phyloP scores from a whole-genome alignment of 2,888 invertebrate genomes.

The Steinernema hermaphroditum region DNA sequence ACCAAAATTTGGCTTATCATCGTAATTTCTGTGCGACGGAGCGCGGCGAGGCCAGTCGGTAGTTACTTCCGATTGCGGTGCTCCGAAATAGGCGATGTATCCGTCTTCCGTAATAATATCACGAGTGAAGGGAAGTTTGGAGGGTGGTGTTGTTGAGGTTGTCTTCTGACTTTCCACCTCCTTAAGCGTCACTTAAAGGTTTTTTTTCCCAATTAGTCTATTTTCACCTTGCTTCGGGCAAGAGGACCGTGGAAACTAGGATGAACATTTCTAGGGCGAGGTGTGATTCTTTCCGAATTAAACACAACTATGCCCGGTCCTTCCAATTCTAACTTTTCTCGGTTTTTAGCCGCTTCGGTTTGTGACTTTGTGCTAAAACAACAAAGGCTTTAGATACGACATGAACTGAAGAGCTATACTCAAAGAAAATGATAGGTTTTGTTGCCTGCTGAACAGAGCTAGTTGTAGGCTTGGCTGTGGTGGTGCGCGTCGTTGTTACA shows the following conservation, averaged over 20 bases:
- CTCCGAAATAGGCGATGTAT: constrained; percentile 33
- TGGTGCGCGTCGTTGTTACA: constrained; percentile 6
- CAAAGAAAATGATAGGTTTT: constrained; percentile 22
- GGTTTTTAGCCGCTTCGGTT: constrained; percentile 1
- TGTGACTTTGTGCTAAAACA: constrained; percentile 26
- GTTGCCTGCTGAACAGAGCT: not conserved
- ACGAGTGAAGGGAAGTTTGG: not conserved
- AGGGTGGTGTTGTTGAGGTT: not conserved
- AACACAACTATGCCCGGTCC: constrained; percentile 33
- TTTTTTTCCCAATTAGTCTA: not conserved
- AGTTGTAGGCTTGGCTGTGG: not conserved
- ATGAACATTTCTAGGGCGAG: constrained; percentile 32
- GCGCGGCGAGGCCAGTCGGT: constrained; percentile 21
- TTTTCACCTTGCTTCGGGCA: constrained; percentile 24
- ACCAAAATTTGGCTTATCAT: not conserved
- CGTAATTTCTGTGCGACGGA: constrained; percentile 1
- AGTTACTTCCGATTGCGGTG: not conserved
- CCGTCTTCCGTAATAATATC: constrained; percentile 8
- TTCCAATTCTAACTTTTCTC: constrained; percentile 16
- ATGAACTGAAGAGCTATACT: not conserved
- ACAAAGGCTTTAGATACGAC: too few relatives aligned
- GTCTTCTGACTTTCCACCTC: not conserved
- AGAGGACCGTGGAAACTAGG: constrained; percentile 33
- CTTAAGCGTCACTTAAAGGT: not conserved
- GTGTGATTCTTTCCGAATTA: constrained; percentile 29